Base-by-base conservation (phyloP, 2,888 invertebrate genomes). In the Sphaeridia pumilis region DNA sequence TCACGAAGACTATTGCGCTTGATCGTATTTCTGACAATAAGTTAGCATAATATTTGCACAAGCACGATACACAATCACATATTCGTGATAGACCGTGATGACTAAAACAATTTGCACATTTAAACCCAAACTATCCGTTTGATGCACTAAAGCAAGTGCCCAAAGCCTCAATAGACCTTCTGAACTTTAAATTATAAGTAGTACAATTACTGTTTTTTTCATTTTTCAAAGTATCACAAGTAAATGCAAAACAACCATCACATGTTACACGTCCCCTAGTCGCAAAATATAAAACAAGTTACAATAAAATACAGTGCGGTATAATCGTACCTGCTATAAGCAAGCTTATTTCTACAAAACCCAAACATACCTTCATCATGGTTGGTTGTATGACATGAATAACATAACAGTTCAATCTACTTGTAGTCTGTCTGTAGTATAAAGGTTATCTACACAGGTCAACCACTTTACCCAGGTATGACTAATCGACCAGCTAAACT, bases 211-310 rank as follows among this genome's bases (percentile, higher is more conserved):
- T 52, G 35, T 31, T 22, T 47, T n/a, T 52, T 42, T 42, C 41
- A 24, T 44, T 22, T 51, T 46, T 46, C 46, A n/a, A 52, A 52
- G n/a, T 55, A 55, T 55, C 55, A 55, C 55, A 55, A 52, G 50
- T 46, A 55, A 52, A 55, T 55, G 52, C 55, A 55, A 55, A n/a
- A 46, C 49, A 25, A 52, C 49, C 46, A 55, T 55, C 55, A 55
- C 55, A 55, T 49, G 52, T 45, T 52, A 52, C 52, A 51, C 51
- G 55, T 51, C 46, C 47, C 46, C 46, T 43, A 47, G 43, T 50
- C 47, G 48, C 47, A 54, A 54, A 36, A 53, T 41, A 55, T 25
- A 45, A 49, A 55, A 47, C 34, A 54, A 55, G 36, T 52, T 17
- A 7, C 5, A 38, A 38, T 31, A n/a, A n/a, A n/a, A n/a, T n/a